Conservation (phyloP, 2,797 vertebrate species). For the Phrynocephalus vlangalii region DNA sequence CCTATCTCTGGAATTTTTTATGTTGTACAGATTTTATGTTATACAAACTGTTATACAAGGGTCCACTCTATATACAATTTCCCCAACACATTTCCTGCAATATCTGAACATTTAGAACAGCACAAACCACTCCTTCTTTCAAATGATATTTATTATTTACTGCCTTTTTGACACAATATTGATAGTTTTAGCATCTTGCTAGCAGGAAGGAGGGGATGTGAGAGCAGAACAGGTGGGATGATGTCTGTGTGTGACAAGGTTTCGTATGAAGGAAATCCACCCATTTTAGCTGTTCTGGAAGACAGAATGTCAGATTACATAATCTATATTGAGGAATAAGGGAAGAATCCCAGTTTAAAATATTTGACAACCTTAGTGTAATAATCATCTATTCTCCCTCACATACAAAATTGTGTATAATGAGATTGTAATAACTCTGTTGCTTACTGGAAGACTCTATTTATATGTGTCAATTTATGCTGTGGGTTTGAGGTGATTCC, state of each 20-base stretch:
- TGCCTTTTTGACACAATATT: not conserved
- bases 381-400: not conserved
- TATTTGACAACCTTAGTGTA: not conserved
- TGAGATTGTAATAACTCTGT: not conserved
- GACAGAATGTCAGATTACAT: not conserved
- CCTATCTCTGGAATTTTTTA: no score
- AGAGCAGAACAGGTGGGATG: not conserved
- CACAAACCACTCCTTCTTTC: not conserved
- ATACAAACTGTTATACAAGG: no score
- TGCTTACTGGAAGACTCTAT: not conserved
- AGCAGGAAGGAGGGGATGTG: not conserved
- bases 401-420: not conserved
- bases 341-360: not conserved
- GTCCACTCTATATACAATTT: not conserved
- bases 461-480: not conserved
- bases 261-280: not conserved
- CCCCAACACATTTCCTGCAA: not conserved
- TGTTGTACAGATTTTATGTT: no score
- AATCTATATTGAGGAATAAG: not conserved
- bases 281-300: not conserved
- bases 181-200: not conserved
- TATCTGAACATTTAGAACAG: not conserved
- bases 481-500: not conserved
- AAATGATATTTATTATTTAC: not conserved
- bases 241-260: not conserved